Evolutionary conservation across 2,888 invertebrate species (phyloP).

Genomic region (Eulithis testata): DNA sequence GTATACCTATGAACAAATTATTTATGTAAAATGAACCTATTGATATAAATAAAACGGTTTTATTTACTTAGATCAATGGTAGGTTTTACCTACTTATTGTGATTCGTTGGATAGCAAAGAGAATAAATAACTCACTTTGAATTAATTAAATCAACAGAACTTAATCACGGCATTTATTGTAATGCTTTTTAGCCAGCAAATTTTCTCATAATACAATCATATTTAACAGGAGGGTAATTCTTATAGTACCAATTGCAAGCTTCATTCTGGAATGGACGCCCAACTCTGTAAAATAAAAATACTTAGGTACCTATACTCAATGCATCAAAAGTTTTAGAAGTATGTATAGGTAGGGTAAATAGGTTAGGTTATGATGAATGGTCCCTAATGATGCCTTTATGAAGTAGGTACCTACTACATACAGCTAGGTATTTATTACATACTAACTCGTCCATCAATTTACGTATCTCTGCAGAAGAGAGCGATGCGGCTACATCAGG

Average conservation of each 20-base stretch:
- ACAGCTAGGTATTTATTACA: background rate
- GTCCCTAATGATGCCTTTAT: too few relatives aligned
- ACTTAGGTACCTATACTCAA: background rate
- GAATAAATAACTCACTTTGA: too few relatives aligned
- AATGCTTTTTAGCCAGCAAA: conserved; percentile 49
- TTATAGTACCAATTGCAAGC: conserved; percentile 84
- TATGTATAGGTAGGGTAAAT: background rate
- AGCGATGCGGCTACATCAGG: conserved; percentile 72
- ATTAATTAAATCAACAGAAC: too few relatives aligned
- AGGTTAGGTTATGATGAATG: too few relatives aligned
- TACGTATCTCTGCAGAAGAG: conserved; percentile 55
- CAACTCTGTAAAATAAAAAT: conserved; percentile 64
- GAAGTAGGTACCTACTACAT: conserved; percentile 1
- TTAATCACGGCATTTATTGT: too few relatives aligned
- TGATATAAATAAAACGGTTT: too few relatives aligned
- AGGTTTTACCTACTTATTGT: too few relatives aligned
- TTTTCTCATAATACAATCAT: conserved; percentile 66
- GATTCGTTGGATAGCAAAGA: too few relatives aligned
- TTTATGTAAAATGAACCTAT: too few relatives aligned
- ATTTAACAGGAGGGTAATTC: conserved; percentile 81
- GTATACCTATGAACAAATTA: too few relatives aligned
- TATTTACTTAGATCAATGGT: too few relatives aligned
- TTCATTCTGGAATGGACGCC: conserved; percentile 80
- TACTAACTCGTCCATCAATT: conserved; percentile 60
- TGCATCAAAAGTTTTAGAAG: too few relatives aligned